Conservation (phyloP, 1,140 invertebrate species). For the Heliothis subflexa region DNA sequence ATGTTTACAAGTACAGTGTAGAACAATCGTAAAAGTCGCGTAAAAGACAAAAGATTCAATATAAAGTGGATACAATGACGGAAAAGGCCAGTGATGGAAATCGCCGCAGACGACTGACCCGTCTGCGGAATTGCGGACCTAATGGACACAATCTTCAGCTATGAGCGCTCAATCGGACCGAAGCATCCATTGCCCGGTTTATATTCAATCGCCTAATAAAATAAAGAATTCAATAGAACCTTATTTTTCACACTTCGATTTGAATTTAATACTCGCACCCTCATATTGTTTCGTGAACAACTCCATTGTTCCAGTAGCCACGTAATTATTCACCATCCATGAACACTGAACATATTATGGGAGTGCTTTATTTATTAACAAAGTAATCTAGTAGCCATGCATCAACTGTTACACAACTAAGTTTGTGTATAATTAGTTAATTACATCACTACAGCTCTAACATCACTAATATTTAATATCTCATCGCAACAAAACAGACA, state of each 20-base stretch:
- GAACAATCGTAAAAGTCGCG: background rate
- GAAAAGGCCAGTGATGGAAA: conserved; percentile 28
- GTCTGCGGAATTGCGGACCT: conserved; percentile 6
- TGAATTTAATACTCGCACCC: background rate
- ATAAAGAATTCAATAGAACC: conserved; percentile 18
- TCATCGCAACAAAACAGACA: conserved; percentile 27
- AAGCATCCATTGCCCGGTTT: conserved; percentile 15
- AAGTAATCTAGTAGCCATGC: conserved; percentile 17
- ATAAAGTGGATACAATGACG: conserved; percentile 17
- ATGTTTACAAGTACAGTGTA: too few species aligned
- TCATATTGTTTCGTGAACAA: background rate
- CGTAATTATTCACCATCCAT: conserved; percentile 2
- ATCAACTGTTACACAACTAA: conserved; percentile 3
- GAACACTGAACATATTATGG: background rate
- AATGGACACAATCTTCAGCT: conserved; percentile 34
- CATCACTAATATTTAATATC: conserved; percentile 15
- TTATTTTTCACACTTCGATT: background rate
- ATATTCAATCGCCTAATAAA: conserved; percentile 37
- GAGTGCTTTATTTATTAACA: conserved; percentile 24
- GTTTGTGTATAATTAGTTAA: background rate
- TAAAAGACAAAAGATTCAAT: background rate
- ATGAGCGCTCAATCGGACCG: conserved; percentile 14
- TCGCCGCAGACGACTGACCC: conserved; percentile 24
- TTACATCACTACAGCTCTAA: conserved; percentile 17
- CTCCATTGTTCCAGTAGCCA: background rate